phyloP scores from a whole-genome alignment of 2,113 vertebrate species.

The Dendropsophus ebraccatus region DNA sequence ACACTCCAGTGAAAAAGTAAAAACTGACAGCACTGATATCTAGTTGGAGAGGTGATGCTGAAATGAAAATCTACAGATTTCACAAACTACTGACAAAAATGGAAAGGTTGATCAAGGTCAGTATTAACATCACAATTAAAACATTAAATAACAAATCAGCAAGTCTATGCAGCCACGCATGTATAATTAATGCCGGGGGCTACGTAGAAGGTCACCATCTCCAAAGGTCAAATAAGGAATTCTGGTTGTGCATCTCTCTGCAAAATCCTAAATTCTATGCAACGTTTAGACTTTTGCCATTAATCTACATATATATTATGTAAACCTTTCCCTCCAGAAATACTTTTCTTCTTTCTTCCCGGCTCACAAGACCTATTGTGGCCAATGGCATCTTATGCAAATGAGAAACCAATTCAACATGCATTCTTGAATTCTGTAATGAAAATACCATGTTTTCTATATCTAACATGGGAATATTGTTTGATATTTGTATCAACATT shows the following conservation, averaged over 20 bases:
- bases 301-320: not conserved
- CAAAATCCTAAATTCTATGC: not conserved
- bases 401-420: not conserved
- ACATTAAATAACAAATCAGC: constrained; percentile 54
- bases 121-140: constrained; percentile 50
- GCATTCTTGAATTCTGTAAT: not conserved
- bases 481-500: not conserved
- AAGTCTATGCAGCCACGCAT: constrained; percentile 45
- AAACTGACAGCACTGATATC: too few species aligned
- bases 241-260: constrained; percentile 1
- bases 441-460: not conserved
- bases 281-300: constrained; percentile 22
- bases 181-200: constrained; percentile 50
- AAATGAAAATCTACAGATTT: constrained; percentile 25
- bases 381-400: not conserved
- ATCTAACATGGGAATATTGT: not conserved
- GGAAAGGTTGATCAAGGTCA: constrained; percentile 35
- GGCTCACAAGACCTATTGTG: not conserved
- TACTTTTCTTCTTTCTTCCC: not conserved
- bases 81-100: not conserved
- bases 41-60: not conserved
- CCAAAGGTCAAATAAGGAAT: constrained; percentile 36
- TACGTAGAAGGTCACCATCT: constrained; percentile 14
- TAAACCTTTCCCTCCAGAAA: constrained; percentile 1
- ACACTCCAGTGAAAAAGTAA: not conserved